These are phyloP conservation scores for Cephus runcator DNA, from an alignment of 2,888 invertebrate genomes.

Conservation along the genomic window DNA sequence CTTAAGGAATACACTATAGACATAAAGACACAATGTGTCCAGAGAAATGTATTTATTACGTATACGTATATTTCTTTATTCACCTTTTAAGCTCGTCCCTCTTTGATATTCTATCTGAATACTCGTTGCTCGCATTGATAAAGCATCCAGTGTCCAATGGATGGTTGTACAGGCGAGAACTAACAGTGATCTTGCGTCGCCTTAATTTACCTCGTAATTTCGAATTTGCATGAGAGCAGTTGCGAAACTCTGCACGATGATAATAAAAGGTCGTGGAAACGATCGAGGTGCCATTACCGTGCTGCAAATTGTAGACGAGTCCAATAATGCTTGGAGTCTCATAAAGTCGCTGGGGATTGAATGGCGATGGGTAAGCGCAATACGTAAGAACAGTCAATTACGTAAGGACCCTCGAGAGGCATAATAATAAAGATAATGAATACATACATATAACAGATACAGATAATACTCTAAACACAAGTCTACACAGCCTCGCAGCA, in stretches of 20 bases:
- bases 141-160: not conserved
- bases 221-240: not conserved
- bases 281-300: conserved; percentile 18
- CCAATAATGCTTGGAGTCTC: not conserved
- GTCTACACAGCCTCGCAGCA: not conserved
- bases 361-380: not conserved
- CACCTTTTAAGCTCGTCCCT: not conserved
- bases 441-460: not conserved
- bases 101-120: not conserved
- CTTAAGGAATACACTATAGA: not conserved
- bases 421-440: not conserved
- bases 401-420: not conserved
- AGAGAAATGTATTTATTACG: too few relatives aligned
- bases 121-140: not conserved
- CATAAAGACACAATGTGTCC: not conserved
- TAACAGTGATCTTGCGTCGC: not conserved
- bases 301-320: conserved; percentile 11
- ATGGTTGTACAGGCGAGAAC: not conserved
- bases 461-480: not conserved
- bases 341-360: not conserved
- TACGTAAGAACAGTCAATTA: not conserved
- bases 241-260: conserved; percentile 3
- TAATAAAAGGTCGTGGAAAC: conserved; percentile 19
- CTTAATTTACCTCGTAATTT: not conserved
- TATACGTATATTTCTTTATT: not conserved